A percentile compares a stretch with the other conserved stretches of the same genome.
Evolutionary conservation across 2,113 vertebrate species (phyloP).

Genomic region (Microtus pennsylvanicus): DNA sequence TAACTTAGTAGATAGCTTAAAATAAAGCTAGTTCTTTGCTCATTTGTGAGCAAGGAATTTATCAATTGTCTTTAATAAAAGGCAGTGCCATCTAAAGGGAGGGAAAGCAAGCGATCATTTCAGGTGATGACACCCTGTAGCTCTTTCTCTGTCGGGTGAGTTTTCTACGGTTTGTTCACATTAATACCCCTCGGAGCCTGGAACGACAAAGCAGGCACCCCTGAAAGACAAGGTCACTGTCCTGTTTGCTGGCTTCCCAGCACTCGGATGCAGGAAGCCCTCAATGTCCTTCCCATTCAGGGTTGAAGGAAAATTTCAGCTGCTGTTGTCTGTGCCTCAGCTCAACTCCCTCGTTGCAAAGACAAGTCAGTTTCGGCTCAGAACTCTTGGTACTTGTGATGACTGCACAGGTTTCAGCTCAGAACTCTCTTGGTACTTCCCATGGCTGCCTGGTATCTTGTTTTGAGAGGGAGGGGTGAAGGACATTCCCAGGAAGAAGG

Average conservation of each 20-base stretch:
- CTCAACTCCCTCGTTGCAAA: background rate
- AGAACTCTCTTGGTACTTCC: background rate
- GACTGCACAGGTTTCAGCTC: background rate
- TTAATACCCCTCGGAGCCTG: background rate
- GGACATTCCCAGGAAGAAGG: background rate
- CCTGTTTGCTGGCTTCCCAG: too few relatives aligned
- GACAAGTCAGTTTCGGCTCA: background rate
- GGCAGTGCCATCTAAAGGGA: constrained; percentile 5
- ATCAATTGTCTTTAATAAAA: constrained; percentile 17
- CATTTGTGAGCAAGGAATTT: background rate
- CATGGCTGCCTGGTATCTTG: background rate
- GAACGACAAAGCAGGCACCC: background rate
- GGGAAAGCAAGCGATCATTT: background rate
- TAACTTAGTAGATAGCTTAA: constrained; percentile 27
- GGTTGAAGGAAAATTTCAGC: background rate
- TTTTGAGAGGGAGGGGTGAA: background rate
- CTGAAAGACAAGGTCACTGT: background rate
- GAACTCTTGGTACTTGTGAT: background rate
- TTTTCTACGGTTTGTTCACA: constrained; percentile 6
- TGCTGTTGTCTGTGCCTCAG: background rate
- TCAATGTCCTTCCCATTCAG: background rate
- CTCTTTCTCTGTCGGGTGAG: background rate
- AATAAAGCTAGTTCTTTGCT: constrained; percentile 6
- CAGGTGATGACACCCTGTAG: background rate
- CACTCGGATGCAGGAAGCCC: too few relatives aligned